phyloP scores from a whole-genome alignment of 2,888 invertebrate genomes.

The Mesoligia furuncula region DNA sequence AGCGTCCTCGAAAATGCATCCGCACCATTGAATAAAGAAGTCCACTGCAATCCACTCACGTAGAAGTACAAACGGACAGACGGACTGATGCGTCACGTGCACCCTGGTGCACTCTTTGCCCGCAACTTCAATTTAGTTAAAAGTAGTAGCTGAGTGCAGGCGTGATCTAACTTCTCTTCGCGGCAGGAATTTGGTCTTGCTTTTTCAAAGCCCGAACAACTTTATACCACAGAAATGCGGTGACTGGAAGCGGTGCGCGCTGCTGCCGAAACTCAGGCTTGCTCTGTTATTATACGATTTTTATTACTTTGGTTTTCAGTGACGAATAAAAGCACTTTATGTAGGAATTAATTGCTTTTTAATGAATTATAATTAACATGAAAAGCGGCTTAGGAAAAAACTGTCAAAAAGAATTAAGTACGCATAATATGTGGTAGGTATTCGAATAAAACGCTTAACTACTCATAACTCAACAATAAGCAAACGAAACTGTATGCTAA shows the following conservation, averaged over 20 bases:
- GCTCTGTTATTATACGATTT: constrained; percentile 53
- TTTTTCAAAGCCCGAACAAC: constrained; percentile 72
- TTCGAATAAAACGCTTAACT: not conserved
- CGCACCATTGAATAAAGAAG: constrained; percentile 75
- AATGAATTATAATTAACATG: not conserved
- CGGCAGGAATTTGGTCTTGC: constrained; percentile 75
- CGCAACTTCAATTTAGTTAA: constrained; percentile 89
- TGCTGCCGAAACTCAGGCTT: constrained; percentile 46
- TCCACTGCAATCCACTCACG: constrained; percentile 84
- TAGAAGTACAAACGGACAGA: constrained; percentile 82
- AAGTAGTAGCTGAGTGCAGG: constrained; percentile 85
- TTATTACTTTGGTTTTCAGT: constrained; percentile 31
- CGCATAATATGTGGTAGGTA: not conserved
- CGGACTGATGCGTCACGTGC: constrained; percentile 84
- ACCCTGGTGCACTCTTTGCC: constrained; percentile 79
- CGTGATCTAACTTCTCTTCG: constrained; percentile 80
- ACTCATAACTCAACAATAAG: no score
- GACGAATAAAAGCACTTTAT: constrained; percentile 8
- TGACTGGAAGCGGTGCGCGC: constrained; percentile 60
- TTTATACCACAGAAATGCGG: constrained; percentile 73
- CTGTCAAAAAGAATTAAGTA: not conserved
- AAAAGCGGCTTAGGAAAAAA: not conserved
- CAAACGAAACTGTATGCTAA: not conserved
- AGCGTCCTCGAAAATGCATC: constrained; percentile 75
- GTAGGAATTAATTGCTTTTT: constrained; percentile 1